Percentiles rank a stretch among this genome's conserved stretches.
Evolutionary conservation across 1,140 invertebrate species (phyloP).

Genomic region (Saxidomus purpurata): DNA sequence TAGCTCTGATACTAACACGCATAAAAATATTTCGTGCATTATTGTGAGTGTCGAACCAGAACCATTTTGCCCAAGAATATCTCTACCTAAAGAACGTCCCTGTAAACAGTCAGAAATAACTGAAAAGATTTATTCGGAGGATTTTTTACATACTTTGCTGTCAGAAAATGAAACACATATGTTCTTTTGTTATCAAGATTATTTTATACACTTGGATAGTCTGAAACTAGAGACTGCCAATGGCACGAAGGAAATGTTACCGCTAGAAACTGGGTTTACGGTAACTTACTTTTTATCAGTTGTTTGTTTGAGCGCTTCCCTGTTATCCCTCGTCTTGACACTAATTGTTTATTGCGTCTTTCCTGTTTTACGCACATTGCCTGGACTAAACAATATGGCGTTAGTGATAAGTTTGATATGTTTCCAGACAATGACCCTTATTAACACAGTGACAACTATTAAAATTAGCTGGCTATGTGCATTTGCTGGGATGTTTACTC

Average conservation of each 20-base stretch:
- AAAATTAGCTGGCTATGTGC: constrained; percentile 79
- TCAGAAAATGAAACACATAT: constrained; percentile 6
- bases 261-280: not conserved
- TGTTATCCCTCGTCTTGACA: not conserved
- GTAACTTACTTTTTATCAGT: not conserved
- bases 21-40: not conserved
- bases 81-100: not conserved
- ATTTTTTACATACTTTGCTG: not conserved
- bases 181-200: not conserved
- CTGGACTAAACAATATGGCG: constrained; percentile 18
- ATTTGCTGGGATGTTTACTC: constrained; percentile 92
- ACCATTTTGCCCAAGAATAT: not conserved
- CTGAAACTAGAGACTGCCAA: not conserved
- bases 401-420: not conserved
- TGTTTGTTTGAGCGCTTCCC: not conserved
- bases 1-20: too few relatives aligned
- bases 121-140: not conserved
- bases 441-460: constrained; percentile 67
- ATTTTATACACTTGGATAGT: not conserved
- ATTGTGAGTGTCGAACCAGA: not conserved
- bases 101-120: not conserved
- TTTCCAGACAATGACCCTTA: not conserved
- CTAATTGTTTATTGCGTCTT: not conserved
- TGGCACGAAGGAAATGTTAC: not conserved
- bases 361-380: constrained; percentile 7